Conservation (phyloP, 1,140 invertebrate genomes). For the Adelges cooleyi region DNA sequence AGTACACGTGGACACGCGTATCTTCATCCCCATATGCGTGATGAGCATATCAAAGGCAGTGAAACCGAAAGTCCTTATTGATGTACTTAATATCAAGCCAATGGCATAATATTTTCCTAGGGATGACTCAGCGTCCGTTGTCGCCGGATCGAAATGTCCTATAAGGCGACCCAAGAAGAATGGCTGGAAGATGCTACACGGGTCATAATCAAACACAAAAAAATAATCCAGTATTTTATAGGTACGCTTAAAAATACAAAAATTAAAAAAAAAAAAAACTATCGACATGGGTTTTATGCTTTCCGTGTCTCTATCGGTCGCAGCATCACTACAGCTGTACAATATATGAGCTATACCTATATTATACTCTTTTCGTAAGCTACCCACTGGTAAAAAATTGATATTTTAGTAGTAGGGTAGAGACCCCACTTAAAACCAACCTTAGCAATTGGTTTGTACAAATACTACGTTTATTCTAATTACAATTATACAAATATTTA, state of each 20-base stretch:
- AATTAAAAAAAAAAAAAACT: slow-evolving; percentile 1
- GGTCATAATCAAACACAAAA: slow-evolving; percentile 15
- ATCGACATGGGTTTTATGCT: too few relatives aligned
- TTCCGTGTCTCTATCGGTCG: too few relatives aligned
- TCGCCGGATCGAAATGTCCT: slow-evolving; percentile 35
- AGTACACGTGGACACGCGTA: slow-evolving; percentile 62
- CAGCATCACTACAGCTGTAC: too few relatives aligned
- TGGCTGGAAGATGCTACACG: slow-evolving; percentile 32
- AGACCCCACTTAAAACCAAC: too few relatives aligned
- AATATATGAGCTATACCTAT: too few relatives aligned
- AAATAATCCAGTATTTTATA: slow-evolving; percentile 7
- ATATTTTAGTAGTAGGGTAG: too few relatives aligned
- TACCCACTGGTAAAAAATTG: too few relatives aligned
- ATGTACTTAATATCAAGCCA: slow-evolving; percentile 54
- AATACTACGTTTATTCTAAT: too few relatives aligned
- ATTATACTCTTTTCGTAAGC: too few relatives aligned
- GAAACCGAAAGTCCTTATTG: slow-evolving; percentile 55
- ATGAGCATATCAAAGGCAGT: slow-evolving; percentile 69
- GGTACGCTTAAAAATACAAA: too few relatives aligned
- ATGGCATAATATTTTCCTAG: slow-evolving; percentile 55
- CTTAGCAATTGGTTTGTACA: too few relatives aligned
- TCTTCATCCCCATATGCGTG: slow-evolving; percentile 63
- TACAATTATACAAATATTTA: too few relatives aligned
- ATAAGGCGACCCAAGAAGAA: slow-evolving; percentile 38
- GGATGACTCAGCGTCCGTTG: slow-evolving; percentile 36